Percentiles rank a stretch among this genome's conserved stretches.
Evolutionary conservation across 2,888 invertebrate genomes (phyloP).

Genomic region (Capitulum mitella): DNA sequence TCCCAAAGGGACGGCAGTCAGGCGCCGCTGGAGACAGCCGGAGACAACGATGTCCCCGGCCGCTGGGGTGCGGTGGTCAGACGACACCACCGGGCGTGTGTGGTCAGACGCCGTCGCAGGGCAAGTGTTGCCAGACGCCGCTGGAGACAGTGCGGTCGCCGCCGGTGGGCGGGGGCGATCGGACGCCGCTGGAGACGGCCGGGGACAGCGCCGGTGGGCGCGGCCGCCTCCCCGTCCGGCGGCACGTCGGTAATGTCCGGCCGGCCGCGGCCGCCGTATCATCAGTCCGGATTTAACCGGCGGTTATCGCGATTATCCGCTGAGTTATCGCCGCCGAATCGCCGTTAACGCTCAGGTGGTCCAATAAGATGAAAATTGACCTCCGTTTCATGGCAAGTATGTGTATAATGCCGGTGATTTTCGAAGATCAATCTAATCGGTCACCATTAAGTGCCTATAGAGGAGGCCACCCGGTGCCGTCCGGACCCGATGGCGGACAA

Average conservation of each 20-base stretch:
- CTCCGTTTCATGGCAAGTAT: constrained; percentile 22
- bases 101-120: too few species aligned
- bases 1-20: too few species aligned
- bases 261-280: not conserved
- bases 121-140: too few species aligned
- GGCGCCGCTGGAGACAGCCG: too few species aligned
- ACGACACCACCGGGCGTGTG: too few species aligned
- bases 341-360: constrained; percentile 15
- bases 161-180: too few species aligned
- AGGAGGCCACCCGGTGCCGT: constrained; percentile 2
- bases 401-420: constrained; percentile 15
- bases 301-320: not conserved
- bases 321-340: not conserved
- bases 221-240: not conserved
- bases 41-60: too few species aligned
- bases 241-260: not conserved
- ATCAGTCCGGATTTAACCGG: not conserved
- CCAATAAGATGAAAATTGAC: constrained; percentile 14
- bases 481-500: not conserved
- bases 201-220: not conserved
- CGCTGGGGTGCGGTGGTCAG: too few species aligned
- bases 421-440: constrained; percentile 22
- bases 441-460: constrained; percentile 7
- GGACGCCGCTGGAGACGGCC: not conserved
- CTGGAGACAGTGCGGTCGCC: too few species aligned